A percentile compares a stretch with the other conserved stretches of the same genome.
phyloP scores from a whole-genome alignment of 2,797 vertebrate species.

The Anisognathus igniventris region DNA sequence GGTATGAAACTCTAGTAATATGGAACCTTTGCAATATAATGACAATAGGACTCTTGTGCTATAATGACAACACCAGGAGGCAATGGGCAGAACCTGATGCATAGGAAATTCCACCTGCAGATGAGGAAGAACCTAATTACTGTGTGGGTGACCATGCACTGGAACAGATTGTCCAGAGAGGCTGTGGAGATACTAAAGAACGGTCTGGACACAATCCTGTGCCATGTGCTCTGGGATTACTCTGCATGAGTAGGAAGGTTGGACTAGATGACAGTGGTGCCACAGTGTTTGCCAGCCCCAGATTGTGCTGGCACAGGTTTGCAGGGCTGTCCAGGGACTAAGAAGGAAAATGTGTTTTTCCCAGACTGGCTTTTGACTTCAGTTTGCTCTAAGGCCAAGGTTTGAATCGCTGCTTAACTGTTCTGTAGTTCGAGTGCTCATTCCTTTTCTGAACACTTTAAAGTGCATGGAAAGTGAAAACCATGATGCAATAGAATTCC shows the following conservation, averaged over 20 bases:
- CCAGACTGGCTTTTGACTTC: background rate
- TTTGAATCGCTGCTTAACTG: background rate
- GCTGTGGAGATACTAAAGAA: background rate
- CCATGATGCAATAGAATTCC: background rate
- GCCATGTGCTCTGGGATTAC: background rate
- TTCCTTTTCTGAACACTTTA: background rate
- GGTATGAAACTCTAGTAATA: too few species aligned
- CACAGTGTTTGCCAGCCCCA: background rate
- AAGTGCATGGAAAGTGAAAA: background rate
- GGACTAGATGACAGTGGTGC: background rate
- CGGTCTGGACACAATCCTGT: background rate
- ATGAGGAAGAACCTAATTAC: background rate
- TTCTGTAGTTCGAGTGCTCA: background rate
- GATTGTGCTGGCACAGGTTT: background rate
- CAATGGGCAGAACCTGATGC: background rate
- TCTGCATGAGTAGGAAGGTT: background rate
- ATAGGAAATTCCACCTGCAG: background rate
- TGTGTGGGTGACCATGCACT: background rate
- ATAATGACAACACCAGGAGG: background rate
- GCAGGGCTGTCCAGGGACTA: background rate
- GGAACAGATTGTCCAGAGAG: background rate
- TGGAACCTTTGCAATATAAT: too few species aligned
- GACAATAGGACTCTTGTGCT: too few species aligned
- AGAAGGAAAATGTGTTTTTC: background rate
- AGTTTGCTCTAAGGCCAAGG: background rate